Base-by-base conservation (phyloP, 1,140 invertebrate genomes). In the Stegodyphus mimosarum region DNA sequence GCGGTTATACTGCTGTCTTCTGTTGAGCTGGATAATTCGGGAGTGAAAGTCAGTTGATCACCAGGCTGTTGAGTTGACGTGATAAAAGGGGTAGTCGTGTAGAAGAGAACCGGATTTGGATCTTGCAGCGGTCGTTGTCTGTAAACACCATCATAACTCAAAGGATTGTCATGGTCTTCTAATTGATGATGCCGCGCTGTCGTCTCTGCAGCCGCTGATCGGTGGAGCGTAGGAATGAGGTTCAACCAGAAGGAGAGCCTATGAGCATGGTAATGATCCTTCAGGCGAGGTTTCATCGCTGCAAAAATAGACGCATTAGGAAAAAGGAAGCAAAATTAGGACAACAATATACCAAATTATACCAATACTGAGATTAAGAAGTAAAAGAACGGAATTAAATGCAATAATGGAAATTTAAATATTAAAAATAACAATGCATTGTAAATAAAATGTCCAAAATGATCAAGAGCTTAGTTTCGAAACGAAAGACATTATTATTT, bases 191-290 rank as follows among this genome's bases (percentile, higher is more conserved):
- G 86, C 0, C 66, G 75, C 7, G 55, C 60, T 1, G 80, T 75
- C 5, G 67, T 76, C n/a, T 81, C 86, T 5, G 84, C 17, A 1
- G 73, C 88, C 55, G 87, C 87, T 0, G 95, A 95, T 55, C 94
- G 94, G 89, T 99, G 97, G n/a, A 93, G 89, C 89, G 97, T 95
- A 2, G 97, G 97, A 86, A 98, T 94, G 50, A 98, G 92, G 88
- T 96, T 95, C 79, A 96, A 90, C 96, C 97, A 98, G 78, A 97
- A 93, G 10, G 96, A 96, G 92, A 97, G 94, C 90, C 97, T 96
- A 90, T 96, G 95, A 67, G 95, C 95, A 4, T 96, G 92, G 90
- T 97, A 98, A 89, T 97, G 96, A 88, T 94, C 95, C 85, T 93
- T 93, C 87, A 95, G 93, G 88, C 94, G 93, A 6, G 94, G 92